Percentiles rank a stretch among this genome's conserved stretches.
phyloP scores from a whole-genome alignment of 2,888 invertebrate genomes.

The Cryptophagus acutangulus region DNA sequence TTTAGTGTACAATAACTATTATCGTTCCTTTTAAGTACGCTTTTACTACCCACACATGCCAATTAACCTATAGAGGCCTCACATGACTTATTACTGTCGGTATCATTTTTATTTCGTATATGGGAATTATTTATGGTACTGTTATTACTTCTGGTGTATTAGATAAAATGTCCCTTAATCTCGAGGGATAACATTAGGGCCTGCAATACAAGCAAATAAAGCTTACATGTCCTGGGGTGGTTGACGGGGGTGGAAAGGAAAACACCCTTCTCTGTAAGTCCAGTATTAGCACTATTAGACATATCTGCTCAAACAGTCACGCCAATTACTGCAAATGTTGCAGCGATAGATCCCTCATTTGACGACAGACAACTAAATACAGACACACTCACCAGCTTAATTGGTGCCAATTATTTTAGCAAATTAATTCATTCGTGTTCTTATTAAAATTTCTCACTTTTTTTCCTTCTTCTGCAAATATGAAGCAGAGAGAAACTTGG shows the following conservation, averaged over 20 bases:
- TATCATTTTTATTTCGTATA: conserved; percentile 8
- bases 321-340: conserved; percentile 8
- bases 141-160: conserved; percentile 36
- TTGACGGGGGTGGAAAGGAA: conserved; percentile 15
- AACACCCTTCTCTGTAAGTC: conserved; percentile 30
- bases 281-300: conserved; percentile 43
- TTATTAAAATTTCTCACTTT: too few species aligned
- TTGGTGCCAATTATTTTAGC: too few species aligned
- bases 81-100: conserved; percentile 5
- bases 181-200: conserved; percentile 44
- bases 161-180: conserved; percentile 39
- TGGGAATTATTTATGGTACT: conserved; percentile 29
- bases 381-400: too few species aligned
- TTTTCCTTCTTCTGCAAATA: too few species aligned
- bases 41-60: neutral
- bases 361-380: conserved; percentile 1
- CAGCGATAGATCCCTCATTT: neutral
- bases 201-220: conserved; percentile 38
- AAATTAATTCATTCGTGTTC: too few species aligned
- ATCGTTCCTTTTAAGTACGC: too few species aligned
- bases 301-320: conserved; percentile 42
- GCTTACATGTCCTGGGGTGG: conserved; percentile 36
- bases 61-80: conserved; percentile 5
- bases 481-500: too few species aligned
- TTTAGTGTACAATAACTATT: too few species aligned